Conservation (phyloP, 2,888 invertebrate genomes). For the Melanophora roralis region DNA sequence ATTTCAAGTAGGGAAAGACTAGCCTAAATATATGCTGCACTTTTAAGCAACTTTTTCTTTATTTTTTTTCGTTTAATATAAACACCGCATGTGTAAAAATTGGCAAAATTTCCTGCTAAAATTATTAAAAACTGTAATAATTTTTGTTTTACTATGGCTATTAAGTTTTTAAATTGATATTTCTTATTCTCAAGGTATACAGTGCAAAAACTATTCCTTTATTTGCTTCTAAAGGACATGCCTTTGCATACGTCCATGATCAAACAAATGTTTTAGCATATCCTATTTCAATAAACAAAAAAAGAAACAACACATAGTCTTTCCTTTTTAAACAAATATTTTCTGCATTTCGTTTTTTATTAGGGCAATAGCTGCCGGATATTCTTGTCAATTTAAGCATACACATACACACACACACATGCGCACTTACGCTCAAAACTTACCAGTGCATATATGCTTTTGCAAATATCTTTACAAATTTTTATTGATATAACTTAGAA, state of each 20-base stretch:
- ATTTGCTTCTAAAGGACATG: not conserved
- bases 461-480: not conserved
- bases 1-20: too few relatives aligned
- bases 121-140: too few relatives aligned
- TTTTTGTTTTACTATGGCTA: too few relatives aligned
- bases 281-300: conserved; percentile 43
- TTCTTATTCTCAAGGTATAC: too few relatives aligned
- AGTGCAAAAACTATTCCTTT: not conserved
- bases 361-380: conserved; percentile 43
- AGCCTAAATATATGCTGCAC: too few relatives aligned
- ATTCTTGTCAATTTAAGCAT: conserved; percentile 46
- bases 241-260: not conserved
- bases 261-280: conserved; percentile 31
- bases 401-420: too few relatives aligned
- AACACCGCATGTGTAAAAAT: too few relatives aligned
- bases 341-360: conserved; percentile 6
- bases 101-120: too few relatives aligned
- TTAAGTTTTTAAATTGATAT: too few relatives aligned
- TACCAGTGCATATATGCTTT: not conserved
- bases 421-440: not conserved
- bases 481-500: not conserved
- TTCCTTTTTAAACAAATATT: not conserved
- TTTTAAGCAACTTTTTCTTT: too few relatives aligned
- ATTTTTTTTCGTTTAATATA: too few relatives aligned
- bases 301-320: not conserved